Evolutionary conservation across 2,797 vertebrate species (phyloP), one percentile per base, ranked within the genome.

Genomic region (Discoglossus pictus): DNA sequence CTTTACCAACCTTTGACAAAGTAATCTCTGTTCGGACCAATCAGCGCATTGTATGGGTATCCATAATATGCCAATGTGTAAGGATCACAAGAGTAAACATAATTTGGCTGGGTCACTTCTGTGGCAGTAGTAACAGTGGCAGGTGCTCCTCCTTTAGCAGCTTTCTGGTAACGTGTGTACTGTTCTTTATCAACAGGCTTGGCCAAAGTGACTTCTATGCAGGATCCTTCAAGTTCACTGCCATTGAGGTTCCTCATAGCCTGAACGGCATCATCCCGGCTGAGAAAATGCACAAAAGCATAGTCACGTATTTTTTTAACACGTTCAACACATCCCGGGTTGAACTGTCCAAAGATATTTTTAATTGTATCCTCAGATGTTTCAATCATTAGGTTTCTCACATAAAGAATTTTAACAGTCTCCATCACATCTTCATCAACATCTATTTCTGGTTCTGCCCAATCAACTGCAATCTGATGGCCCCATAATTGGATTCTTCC

Each of bases 221-320:
- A 94, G 0, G 97, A 98, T 6, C 97, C 97, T 79, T 99, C 97
- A 13, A 99, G 90, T 80, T 99, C 96, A 0, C 93, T 92, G 71
- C 92, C 91, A 0, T 97, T 98, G 55, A 99, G 95, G 81, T 92
- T 93, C 79, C 93, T 92, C 97, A 99, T 99, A 74, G 97, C 96
- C 0, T 89, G 81, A 66, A 99, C 96, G 0, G 97, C 97, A 2
- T 99, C 97, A 2, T 99, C 97, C 10, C 97, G 90, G 74, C 92
- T 93, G 65, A 87, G 82, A 69, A 99, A 99, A 87, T 99, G 97
- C 80, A 99, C 94, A 4, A 99, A 99, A 66, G 97, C 97, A 0
- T 99, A 99, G 83, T 99, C 97, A 0, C 97, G 91, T 75, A 99
- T 99, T 89, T 99, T 99, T 87, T 99, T 99, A 68, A 99, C 96